Evolutionary conservation across 2,113 vertebrate species (phyloP).

Genomic region (Mirza zaza): DNA sequence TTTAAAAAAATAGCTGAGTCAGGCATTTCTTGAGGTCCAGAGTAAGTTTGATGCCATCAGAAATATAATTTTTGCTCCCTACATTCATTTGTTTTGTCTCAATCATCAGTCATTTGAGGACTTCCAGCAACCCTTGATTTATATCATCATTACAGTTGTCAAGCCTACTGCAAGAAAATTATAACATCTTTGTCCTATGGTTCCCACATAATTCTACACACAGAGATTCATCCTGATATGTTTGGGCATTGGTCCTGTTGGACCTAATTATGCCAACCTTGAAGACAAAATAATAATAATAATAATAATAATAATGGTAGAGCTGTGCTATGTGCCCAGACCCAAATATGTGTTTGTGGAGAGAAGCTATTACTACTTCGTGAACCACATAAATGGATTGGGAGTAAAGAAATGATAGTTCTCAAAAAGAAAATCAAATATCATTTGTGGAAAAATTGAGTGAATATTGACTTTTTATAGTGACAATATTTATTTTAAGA

Average conservation of each 20-base stretch:
- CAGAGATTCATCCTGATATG: background rate
- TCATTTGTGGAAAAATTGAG: background rate
- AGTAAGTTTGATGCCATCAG: background rate
- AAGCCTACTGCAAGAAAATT: background rate
- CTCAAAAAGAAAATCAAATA: background rate
- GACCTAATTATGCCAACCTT: background rate
- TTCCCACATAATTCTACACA: background rate
- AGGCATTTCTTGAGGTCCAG: background rate
- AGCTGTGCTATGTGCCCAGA: background rate
- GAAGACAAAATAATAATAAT: background rate
- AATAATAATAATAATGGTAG: background rate
- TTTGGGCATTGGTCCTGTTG: background rate
- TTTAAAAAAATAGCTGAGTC: background rate
- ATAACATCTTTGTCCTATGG: background rate
- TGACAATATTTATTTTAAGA: background rate
- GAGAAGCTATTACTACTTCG: background rate
- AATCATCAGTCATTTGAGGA: background rate
- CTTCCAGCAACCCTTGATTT: background rate
- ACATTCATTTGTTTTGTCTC: background rate
- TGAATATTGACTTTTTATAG: background rate
- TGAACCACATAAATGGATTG: background rate
- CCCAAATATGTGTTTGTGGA: background rate
- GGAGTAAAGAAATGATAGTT: background rate
- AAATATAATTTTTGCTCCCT: background rate
- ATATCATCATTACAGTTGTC: background rate